A percentile compares a stretch with the other conserved stretches of the same genome.
phyloP scores from a whole-genome alignment of 2,888 invertebrate species.

The Dryomyza anilis region DNA sequence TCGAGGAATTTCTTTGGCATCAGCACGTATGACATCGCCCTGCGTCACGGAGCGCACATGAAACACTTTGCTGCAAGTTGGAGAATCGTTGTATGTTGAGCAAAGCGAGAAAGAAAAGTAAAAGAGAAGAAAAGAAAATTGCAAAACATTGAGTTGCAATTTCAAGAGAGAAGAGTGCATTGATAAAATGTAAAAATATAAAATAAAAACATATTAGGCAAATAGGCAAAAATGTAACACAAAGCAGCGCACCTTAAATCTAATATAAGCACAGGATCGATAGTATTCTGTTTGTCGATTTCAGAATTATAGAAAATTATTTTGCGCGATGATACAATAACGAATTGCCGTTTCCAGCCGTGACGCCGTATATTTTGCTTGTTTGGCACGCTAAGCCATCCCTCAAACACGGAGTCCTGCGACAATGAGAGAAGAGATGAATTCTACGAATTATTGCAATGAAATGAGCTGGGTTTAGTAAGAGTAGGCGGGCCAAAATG shows the following conservation, averaged over 20 bases:
- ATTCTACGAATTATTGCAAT: slow-evolving; percentile 42
- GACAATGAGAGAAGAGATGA: slow-evolving; percentile 50
- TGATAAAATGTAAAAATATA: too few relatives aligned
- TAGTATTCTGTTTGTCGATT: slow-evolving; percentile 88
- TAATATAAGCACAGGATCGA: slow-evolving; percentile 89
- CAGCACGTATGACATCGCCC: slow-evolving; percentile 98
- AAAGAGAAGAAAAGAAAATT: not conserved
- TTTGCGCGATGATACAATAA: slow-evolving; percentile 94
- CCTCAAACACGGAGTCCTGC: slow-evolving; percentile 83
- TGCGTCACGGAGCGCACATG: slow-evolving; percentile 98
- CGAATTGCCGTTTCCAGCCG: slow-evolving; percentile 97
- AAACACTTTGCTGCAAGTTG: slow-evolving; percentile 85
- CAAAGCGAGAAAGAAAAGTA: slow-evolving; percentile 7
- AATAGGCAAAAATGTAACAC: not conserved
- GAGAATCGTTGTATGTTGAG: too few relatives aligned
- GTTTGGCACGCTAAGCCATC: slow-evolving; percentile 94
- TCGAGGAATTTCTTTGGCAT: slow-evolving; percentile 98
- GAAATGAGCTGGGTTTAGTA: slow-evolving; percentile 18
- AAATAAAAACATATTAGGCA: too few relatives aligned
- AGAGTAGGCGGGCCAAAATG: slow-evolving; percentile 8
- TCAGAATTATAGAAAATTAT: slow-evolving; percentile 97
- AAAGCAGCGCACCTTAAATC: slow-evolving; percentile 80
- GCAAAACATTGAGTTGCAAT: not conserved
- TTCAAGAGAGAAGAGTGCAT: too few relatives aligned
- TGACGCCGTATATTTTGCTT: slow-evolving; percentile 94